These are phyloP conservation scores for Dolichallabes microphthalmus DNA, from an alignment of 2,113 vertebrate species.

Conservation along the genomic window DNA sequence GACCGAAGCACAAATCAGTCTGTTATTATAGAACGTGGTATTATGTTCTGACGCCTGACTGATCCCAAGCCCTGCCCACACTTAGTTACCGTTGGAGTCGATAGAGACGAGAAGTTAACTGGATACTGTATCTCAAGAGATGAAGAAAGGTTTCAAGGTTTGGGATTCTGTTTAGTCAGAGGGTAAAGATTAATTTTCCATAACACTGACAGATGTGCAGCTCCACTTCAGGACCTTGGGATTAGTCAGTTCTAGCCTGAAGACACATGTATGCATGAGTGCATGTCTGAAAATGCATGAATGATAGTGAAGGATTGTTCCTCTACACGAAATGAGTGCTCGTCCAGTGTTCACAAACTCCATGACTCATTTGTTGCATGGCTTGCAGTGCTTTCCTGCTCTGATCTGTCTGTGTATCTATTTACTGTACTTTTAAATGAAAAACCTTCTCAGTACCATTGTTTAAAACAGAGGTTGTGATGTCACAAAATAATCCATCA, in stretches of 20 bases:
- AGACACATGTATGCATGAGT: slow-evolving; percentile 32
- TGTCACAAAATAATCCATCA: neutral
- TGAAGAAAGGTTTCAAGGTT: neutral
- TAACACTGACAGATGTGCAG: neutral
- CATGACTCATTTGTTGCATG: neutral
- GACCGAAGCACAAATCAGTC: neutral
- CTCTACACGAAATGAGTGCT: neutral
- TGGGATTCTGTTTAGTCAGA: neutral
- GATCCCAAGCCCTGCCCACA: slow-evolving; percentile 5
- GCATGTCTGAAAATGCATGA: slow-evolving; percentile 42
- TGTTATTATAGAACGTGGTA: neutral
- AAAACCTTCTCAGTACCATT: neutral
- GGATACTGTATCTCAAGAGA: too few relatives aligned
- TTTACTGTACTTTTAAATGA: neutral
- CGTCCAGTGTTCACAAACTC: neutral
- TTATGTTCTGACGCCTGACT: neutral
- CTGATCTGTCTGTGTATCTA: neutral
- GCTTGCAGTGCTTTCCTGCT: slow-evolving; percentile 12
- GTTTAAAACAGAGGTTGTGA: neutral
- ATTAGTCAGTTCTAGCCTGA: neutral
- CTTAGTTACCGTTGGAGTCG: neutral
- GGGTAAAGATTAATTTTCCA: neutral
- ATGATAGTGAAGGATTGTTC: slow-evolving; percentile 25
- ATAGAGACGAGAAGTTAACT: neutral
- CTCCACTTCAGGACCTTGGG: neutral